Base-by-base conservation (phyloP, 2,888 invertebrate genomes). In the Hedya salicella region DNA sequence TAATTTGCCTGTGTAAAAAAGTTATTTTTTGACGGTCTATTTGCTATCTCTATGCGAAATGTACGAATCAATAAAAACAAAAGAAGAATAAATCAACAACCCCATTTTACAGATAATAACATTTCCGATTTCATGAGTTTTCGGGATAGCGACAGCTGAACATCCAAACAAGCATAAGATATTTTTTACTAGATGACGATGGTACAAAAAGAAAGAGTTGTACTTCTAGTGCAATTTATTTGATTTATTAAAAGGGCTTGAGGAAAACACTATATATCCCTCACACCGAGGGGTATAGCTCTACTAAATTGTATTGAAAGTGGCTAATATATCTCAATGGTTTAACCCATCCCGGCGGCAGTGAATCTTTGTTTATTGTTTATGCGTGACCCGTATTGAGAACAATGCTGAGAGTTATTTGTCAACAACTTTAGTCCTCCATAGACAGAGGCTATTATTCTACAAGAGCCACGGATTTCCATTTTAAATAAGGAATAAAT, bases 351-450 rank as follows among this genome's bases (percentile, higher is more conserved):
- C 62, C 54, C 46, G 48, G 16, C 16, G 36, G 39, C 40, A 48
- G 48, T 39, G 65, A 60, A 61, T 54, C 54, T 66, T 66, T 66
- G 66, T 66, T 61, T 66, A 66, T 66, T 54, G 66, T 61, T 66
- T 61, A 61, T 61, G 66, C 53, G 40, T 66, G 49, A 66, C 54
- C 60, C 65, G 53, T 53, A 60, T 48, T 60, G 53, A 19, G 21
- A 61, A 66, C 66, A 66, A 66, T 66, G 48, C 48, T 40, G 40
- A 60, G 56, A 57, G 61, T 61, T 61, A 66, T 66, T 66, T 66
- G 66, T 61, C 60, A 61, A 49, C 60, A 54, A 66, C 53, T 66
- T 66, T 61, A 61, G 66, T 54, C 61, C 54, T 42, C 36, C 48
- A 49, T 61, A 61, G 66, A 66, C 60, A 49, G 66, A 16, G 16